Conservation (phyloP, 2,113 vertebrate genomes). For the Tursiops truncatus region DNA sequence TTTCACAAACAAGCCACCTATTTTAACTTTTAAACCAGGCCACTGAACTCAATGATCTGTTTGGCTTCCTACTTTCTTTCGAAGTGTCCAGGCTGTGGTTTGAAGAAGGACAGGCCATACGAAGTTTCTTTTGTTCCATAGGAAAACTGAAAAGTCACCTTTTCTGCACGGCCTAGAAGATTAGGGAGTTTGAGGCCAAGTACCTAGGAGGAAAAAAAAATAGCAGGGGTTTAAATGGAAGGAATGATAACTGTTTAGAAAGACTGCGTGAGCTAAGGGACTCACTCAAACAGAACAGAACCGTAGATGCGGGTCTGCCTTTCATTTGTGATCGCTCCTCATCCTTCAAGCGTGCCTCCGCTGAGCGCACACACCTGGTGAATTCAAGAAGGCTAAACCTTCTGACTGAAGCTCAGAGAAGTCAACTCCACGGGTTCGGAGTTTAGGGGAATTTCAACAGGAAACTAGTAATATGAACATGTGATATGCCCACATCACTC, state of each 20-base stretch:
- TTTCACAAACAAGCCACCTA: not conserved
- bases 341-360: accelerated
- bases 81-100: conserved; percentile 93
- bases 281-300: accelerated
- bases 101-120: conserved; percentile 97
- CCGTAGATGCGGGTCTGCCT: accelerated
- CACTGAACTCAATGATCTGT: not conserved
- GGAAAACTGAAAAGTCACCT: conserved; percentile 98
- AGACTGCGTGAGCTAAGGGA: accelerated
- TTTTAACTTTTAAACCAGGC: not conserved
- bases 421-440: accelerated
- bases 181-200: conserved; percentile 96
- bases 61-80: conserved; percentile 92
- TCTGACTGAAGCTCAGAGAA: not conserved
- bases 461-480: accelerated
- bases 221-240: accelerated
- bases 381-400: accelerated
- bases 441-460: not conserved
- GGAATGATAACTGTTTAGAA: accelerated
- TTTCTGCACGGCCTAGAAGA: conserved; percentile 94
- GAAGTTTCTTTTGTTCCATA: conserved; percentile 99
- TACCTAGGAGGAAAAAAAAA: conserved; percentile 83
- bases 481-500: not conserved
- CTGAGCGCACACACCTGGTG: accelerated
- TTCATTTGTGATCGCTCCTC: accelerated